phyloP scores from a whole-genome alignment of 2,113 vertebrate genomes.

The Passer montanus region DNA sequence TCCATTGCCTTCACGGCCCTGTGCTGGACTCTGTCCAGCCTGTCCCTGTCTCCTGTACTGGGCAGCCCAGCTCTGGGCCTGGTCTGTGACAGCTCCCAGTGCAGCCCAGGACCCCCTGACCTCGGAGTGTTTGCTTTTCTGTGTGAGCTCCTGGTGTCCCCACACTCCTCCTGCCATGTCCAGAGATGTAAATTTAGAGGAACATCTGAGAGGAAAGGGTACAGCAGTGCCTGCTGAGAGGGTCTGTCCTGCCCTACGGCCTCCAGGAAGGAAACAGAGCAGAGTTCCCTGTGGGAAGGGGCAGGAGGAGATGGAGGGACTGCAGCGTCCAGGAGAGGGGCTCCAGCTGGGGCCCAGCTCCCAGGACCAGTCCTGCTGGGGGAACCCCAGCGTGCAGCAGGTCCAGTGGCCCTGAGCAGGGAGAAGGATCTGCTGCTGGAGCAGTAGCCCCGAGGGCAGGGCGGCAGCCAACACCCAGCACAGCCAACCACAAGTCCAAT shows the following conservation, averaged over 20 bases:
- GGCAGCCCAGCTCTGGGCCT: not conserved
- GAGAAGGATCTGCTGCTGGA: not conserved
- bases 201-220: not conserved
- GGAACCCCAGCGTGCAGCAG: not conserved
- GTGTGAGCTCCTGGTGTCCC: not conserved
- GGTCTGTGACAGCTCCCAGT: not conserved
- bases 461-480: not conserved
- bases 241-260: accelerated
- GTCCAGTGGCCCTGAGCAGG: not conserved
- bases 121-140: not conserved
- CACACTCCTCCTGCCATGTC: accelerated
- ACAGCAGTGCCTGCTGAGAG: not conserved
- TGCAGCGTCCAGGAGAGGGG: accelerated
- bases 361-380: not conserved
- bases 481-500: not conserved
- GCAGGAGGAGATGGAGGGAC: not conserved
- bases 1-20: not conserved
- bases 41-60: not conserved
- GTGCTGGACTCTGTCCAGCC: not conserved
- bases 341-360: accelerated
- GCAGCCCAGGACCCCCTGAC: not conserved
- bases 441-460: not conserved
- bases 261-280: not conserved
- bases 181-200: not conserved
- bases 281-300: not conserved